Conservation (phyloP, 2,888 invertebrate species). For the Ceratothoa steindachneri region DNA sequence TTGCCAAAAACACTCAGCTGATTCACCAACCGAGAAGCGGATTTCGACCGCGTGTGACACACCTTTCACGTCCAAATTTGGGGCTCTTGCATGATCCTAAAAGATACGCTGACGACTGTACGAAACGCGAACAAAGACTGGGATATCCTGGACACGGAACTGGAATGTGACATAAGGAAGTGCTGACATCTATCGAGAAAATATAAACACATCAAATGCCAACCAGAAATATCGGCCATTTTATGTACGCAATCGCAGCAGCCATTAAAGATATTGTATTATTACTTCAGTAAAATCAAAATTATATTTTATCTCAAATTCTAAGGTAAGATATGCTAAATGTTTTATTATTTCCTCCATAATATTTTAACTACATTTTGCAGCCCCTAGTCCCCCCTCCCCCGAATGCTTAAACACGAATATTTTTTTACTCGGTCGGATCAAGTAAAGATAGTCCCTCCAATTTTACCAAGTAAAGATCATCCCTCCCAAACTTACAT, state of each 20-base stretch:
- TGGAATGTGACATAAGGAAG: neutral
- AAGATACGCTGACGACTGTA: slow-evolving; percentile 33
- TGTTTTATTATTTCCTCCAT: neutral
- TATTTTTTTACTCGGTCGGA: too few relatives aligned
- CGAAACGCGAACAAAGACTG: neutral
- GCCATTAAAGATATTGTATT: neutral
- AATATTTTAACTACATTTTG: neutral
- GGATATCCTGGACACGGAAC: neutral
- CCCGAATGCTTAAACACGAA: too few relatives aligned
- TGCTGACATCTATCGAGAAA: slow-evolving; percentile 1
- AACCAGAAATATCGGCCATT: neutral
- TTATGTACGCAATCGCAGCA: neutral
- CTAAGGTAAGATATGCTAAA: neutral
- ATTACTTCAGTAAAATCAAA: neutral
- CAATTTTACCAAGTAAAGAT: too few relatives aligned
- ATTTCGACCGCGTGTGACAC: neutral
- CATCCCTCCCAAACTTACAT: too few relatives aligned
- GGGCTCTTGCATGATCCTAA: slow-evolving; percentile 30
- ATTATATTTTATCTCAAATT: neutral
- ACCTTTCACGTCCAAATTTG: slow-evolving; percentile 4
- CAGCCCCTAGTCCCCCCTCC: too few relatives aligned
- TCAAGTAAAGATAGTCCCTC: too few relatives aligned
- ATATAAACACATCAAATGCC: neutral
- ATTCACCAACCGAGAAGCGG: slow-evolving; percentile 32
- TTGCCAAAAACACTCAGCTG: slow-evolving; percentile 32